Conservation (phyloP, 1,140 invertebrate species). For the Meloidogyne exigua region DNA sequence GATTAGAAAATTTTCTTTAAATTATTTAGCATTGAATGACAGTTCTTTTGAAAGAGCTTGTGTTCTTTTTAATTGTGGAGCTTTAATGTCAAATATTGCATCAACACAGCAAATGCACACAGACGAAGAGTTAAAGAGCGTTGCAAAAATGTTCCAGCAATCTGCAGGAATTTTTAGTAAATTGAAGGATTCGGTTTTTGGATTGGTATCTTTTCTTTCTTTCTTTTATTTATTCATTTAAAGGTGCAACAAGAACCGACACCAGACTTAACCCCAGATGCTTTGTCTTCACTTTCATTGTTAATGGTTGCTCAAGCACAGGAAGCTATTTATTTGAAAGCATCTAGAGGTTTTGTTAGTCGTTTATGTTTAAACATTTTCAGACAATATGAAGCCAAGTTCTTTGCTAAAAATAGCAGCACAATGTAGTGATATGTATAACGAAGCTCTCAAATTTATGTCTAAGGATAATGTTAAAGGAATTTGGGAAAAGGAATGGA, state of each 20-base stretch:
- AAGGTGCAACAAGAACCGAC: constrained; percentile 77
- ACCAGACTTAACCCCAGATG: constrained; percentile 87
- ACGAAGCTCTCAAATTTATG: constrained; percentile 81
- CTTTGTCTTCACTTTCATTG: constrained; percentile 77
- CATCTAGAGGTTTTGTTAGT: constrained; percentile 74
- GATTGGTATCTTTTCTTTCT: constrained; percentile 69
- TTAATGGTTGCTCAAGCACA: constrained; percentile 96
- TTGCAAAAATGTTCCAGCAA: constrained; percentile 83
- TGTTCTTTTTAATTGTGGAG: constrained; percentile 93
- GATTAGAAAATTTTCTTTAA: constrained; percentile 18
- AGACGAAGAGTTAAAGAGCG: constrained; percentile 88
- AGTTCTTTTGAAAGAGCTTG: constrained; percentile 85
- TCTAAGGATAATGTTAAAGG: constrained; percentile 79
- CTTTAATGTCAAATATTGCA: constrained; percentile 84
- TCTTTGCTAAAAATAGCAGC: constrained; percentile 86
- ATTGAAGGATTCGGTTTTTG: constrained; percentile 80
- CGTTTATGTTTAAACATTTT: not conserved
- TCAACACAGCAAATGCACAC: constrained; percentile 77
- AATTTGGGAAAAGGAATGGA: constrained; percentile 75
- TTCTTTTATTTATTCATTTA: not conserved
- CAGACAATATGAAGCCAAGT: constrained; percentile 78
- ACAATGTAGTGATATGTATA: constrained; percentile 88
- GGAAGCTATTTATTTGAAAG: constrained; percentile 92
- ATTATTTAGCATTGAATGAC: constrained; percentile 54
- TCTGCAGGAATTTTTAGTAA: constrained; percentile 84